These are phyloP conservation scores for Subacronicta megacephala DNA, from an alignment of 2,888 invertebrate species.

Conservation along the genomic window DNA sequence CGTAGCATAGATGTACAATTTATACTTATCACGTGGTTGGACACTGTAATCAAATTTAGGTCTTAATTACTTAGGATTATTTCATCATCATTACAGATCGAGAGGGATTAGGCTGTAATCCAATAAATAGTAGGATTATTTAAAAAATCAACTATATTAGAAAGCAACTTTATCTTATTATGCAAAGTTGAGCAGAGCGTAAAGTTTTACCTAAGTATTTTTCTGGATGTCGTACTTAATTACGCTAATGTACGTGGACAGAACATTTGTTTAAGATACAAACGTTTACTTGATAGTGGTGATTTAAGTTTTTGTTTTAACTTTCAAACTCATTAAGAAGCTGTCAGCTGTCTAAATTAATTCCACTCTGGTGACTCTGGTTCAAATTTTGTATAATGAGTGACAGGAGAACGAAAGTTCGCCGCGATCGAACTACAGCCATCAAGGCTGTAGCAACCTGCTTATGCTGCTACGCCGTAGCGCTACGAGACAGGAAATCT, in stretches of 20 bases:
- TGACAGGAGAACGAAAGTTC: conserved; percentile 70
- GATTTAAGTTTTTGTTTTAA: conserved; percentile 68
- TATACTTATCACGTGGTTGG: too few relatives aligned
- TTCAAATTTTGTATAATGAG: conserved; percentile 72
- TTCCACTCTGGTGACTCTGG: conserved; percentile 55
- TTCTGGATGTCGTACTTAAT: conserved; percentile 14
- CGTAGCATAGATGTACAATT: too few relatives aligned
- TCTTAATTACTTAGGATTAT: too few relatives aligned
- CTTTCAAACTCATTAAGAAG: conserved; percentile 77
- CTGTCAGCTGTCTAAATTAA: conserved; percentile 75
- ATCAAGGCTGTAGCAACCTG: conserved; percentile 32
- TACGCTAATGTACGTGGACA: conserved; percentile 11
- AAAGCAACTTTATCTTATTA: conserved; percentile 14
- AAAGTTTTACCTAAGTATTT: conserved; percentile 13
- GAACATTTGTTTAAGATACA: conserved; percentile 24
- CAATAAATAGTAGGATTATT: too few relatives aligned
- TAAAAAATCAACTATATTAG: too few relatives aligned
- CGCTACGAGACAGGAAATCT: conserved; percentile 33
- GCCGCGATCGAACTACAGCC: too few relatives aligned
- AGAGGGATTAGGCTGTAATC: too few relatives aligned
- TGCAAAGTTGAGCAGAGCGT: conserved; percentile 2
- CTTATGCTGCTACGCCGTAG: conserved; percentile 47
- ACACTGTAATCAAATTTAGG: too few relatives aligned
- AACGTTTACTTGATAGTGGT: conserved; percentile 25
- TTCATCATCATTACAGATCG: too few relatives aligned